These are phyloP conservation scores for Clarias laeviceps DNA, from an alignment of 2,797 vertebrate species.

Conservation along the genomic window DNA sequence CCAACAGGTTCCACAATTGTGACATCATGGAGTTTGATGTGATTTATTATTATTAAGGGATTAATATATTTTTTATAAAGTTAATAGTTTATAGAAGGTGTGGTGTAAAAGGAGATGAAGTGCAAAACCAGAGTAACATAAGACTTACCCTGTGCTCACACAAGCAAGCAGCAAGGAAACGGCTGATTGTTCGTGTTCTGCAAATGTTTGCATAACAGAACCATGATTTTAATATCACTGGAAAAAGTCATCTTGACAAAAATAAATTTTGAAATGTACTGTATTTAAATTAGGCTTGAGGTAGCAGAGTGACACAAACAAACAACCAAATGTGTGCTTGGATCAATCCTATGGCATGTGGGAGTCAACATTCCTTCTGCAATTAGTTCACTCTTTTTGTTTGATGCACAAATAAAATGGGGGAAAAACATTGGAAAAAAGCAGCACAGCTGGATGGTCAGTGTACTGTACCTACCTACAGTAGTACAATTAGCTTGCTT, in stretches of 20 bases:
- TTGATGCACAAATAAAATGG: neutral
- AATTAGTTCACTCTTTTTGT: neutral
- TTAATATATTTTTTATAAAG: neutral
- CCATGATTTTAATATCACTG: neutral
- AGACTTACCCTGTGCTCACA: neutral
- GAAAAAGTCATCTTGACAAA: neutral
- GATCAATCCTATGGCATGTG: neutral
- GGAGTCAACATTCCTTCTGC: neutral
- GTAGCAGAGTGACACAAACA: too few relatives aligned
- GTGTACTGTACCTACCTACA: neutral
- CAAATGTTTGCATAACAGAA: too few relatives aligned
- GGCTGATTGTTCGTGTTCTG: neutral
- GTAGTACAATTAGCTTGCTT: neutral
- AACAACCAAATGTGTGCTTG: neutral
- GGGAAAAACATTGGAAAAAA: neutral
- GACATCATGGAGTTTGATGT: neutral
- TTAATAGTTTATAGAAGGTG: neutral
- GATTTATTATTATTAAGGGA: neutral
- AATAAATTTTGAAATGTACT: neutral
- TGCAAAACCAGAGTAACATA: neutral
- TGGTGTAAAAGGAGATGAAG: neutral
- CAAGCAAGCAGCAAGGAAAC: neutral
- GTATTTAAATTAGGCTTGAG: too few relatives aligned
- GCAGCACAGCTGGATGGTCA: neutral
- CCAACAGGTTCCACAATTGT: neutral